Conservation (phyloP, 1,140 invertebrate species). For the Eriocheir sinensis region DNA sequence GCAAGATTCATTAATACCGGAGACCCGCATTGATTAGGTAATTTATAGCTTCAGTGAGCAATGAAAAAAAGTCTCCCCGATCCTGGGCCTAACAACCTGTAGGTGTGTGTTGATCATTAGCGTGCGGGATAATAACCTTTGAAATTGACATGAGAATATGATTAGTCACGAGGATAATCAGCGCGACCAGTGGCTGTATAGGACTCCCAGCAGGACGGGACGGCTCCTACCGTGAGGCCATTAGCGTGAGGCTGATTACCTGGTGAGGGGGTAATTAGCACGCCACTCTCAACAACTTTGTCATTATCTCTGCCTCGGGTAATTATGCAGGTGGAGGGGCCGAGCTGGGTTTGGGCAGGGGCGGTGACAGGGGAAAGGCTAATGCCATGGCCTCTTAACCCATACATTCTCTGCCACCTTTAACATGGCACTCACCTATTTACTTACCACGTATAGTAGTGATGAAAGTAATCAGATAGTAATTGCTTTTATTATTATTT, state of each 20-base stretch:
- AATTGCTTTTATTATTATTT: too few species aligned
- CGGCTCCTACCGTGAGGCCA: too few species aligned
- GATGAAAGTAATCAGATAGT: too few species aligned
- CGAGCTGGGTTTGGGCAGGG: neutral
- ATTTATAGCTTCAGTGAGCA: neutral
- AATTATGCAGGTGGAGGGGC: neutral
- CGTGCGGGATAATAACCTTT: neutral
- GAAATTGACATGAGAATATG: neutral
- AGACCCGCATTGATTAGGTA: neutral
- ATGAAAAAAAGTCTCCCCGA: neutral
- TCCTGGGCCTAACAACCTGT: neutral
- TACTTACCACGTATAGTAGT: too few species aligned
- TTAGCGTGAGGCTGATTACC: neutral
- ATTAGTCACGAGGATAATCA: neutral
- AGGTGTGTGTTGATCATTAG: neutral
- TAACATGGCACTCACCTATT: too few species aligned
- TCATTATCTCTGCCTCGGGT: neutral
- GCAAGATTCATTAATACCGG: neutral
- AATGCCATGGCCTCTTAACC: too few species aligned
- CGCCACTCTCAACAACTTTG: neutral
- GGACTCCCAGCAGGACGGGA: neutral
- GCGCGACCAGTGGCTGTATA: neutral
- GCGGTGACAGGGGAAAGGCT: too few species aligned
- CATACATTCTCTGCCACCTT: too few species aligned
- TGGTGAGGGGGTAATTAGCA: neutral